phyloP scores from a whole-genome alignment of 1,140 invertebrate species.

The Phocides pigmalion region DNA sequence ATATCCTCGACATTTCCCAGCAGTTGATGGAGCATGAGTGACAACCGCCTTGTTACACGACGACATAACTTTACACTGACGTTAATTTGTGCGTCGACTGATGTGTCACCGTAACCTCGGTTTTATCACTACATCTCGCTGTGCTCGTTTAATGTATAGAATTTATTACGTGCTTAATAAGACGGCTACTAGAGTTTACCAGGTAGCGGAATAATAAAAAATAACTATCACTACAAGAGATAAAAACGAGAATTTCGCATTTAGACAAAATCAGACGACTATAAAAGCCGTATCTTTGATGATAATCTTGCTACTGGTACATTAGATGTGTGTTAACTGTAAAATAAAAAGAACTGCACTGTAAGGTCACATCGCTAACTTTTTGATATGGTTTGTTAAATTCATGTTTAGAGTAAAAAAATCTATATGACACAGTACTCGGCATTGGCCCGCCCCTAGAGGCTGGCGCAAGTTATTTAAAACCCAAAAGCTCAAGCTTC shows the following conservation, averaged over 20 bases:
- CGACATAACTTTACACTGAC: conserved; percentile 75
- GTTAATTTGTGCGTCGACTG: conserved; percentile 71
- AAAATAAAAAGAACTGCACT: conserved; percentile 45
- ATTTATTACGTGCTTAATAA: conserved; percentile 72
- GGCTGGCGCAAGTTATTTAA: conserved; percentile 75
- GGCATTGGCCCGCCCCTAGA: conserved; percentile 60
- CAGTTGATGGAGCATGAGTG: conserved; percentile 84
- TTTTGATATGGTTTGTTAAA: conserved; percentile 73
- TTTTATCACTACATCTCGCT: conserved; percentile 68
- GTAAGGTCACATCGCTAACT: conserved; percentile 62
- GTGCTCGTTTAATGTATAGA: conserved; percentile 61
- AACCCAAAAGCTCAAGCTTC: conserved; percentile 80
- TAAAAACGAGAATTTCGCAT: conserved; percentile 44
- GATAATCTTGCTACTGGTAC: conserved; percentile 23
- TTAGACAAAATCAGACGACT: conserved; percentile 43
- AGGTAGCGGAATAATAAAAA: conserved; percentile 47
- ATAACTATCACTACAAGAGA: conserved; percentile 43
- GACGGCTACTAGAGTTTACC: conserved; percentile 73
- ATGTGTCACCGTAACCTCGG: conserved; percentile 57
- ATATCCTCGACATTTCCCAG: conserved; percentile 76
- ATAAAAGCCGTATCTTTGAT: conserved; percentile 34
- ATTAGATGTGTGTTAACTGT: conserved; percentile 31
- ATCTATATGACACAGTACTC: conserved; percentile 54
- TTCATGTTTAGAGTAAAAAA: conserved; percentile 72
- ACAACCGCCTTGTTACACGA: conserved; percentile 60